Base-by-base conservation (phyloP, 1,140 invertebrate species). In the Zaprionus nigranus region DNA sequence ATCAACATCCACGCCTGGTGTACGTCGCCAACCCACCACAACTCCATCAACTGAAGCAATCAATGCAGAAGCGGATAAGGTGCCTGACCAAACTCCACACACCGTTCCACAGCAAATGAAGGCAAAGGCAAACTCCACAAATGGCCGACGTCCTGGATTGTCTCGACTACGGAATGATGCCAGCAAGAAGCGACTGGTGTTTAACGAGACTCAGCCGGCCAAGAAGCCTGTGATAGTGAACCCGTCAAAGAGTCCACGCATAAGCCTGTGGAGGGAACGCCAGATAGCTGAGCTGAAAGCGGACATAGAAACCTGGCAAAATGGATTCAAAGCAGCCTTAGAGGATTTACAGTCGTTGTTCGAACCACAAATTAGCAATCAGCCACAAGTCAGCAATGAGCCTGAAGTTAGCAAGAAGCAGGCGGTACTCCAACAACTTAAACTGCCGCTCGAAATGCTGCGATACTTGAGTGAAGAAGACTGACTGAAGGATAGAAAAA, bases 401-500 rank as follows among this genome's bases (percentile, higher is more conserved):
- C 76, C 80, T 7, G 59, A 61, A 12, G 61, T 60, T 7, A 36
- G 83, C 2, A 82, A 67, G 17, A 53, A 43, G 7, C 0, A 6
- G 26, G 28, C 2, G 28, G 6, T 30, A 2, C 59, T 90, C 4
- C 36, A n/a, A 3, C 71, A 83, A 34, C 69, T 91, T 7, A 60
- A 78, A 1, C 76, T 91, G 62, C 76, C 81, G 0, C 40, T 74
- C 15, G 72, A 86, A 46, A 86, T 91, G 80, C 38, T 92, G 1
- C 34, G 62, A 12, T 84, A 87, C 24, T 66, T 91, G 30, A 85
- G 84, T 9, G 68, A 85, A 58, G 85, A 90, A 58, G 85, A 90
- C 49, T 90, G 64, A 82, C n/a, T 7, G 17, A 38, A 2, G 9
- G 36, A 58, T 56, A 15, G 13, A 4, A 51, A 36, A 30, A 58